Percentiles rank a stretch among this genome's conserved stretches.
Evolutionary conservation across 2,888 invertebrate species (phyloP).

Genomic region (Seira sanloemensis): DNA sequence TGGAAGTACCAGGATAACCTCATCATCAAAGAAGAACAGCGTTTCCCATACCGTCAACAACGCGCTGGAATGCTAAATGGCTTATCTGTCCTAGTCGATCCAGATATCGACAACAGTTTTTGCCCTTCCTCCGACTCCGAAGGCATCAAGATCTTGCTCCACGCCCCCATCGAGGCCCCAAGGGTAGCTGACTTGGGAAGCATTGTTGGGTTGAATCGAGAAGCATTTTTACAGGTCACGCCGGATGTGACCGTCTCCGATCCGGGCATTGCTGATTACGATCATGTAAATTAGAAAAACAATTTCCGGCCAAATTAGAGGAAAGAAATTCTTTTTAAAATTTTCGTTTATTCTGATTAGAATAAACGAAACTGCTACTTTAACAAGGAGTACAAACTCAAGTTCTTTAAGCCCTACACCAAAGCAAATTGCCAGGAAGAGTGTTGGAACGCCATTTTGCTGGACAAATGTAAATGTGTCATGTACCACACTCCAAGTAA

Average conservation of each 20-base stretch:
- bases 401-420: conserved; percentile 65
- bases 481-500: conserved; percentile 64
- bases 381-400: conserved; percentile 53
- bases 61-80: conserved; percentile 53
- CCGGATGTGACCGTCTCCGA: conserved; percentile 57
- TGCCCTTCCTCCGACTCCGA: conserved; percentile 65
- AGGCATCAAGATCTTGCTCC: conserved; percentile 57
- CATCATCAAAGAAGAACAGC: conserved; percentile 5
- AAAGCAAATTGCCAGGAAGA: conserved; percentile 51
- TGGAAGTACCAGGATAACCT: conserved; percentile 57
- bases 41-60: conserved; percentile 42
- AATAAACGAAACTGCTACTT: conserved; percentile 66
- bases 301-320: background rate
- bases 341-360: conserved; percentile 27
- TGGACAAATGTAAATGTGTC: conserved; percentile 58
- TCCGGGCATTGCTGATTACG: conserved; percentile 41
- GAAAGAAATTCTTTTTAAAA: background rate
- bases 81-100: conserved; percentile 57
- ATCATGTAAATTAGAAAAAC: conserved; percentile 18
- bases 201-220: conserved; percentile 42
- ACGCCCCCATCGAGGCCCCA: conserved; percentile 49
- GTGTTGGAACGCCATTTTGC: conserved; percentile 43
- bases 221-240: conserved; percentile 53
- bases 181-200: conserved; percentile 53
- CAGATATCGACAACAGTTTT: conserved; percentile 62